Percentiles rank a stretch among this genome's conserved stretches.
Evolutionary conservation across 2,113 vertebrate genomes (phyloP).

Genomic region (Hystrix brachyura): DNA sequence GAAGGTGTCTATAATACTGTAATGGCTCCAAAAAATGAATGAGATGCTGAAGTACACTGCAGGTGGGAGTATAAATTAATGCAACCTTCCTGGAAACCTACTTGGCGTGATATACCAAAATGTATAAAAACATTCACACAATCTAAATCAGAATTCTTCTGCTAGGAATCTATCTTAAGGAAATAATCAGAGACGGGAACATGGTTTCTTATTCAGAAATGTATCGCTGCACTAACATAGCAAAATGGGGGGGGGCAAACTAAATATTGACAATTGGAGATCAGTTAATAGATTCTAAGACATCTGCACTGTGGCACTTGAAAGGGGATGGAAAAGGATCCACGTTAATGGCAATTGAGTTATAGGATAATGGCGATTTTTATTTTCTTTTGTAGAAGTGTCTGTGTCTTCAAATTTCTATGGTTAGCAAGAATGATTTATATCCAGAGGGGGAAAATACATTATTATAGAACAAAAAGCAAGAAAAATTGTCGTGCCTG

Average conservation of each 20-base stretch:
- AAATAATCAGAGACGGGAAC: conserved; percentile 75
- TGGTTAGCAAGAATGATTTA: conserved; percentile 14
- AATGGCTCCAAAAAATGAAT: conserved; percentile 1
- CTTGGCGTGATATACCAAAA: conserved; percentile 67
- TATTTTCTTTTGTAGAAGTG: conserved; percentile 44
- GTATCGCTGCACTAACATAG: conserved; percentile 53
- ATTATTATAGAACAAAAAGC: conserved; percentile 9
- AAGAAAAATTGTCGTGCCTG: neutral
- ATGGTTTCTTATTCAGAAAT: conserved; percentile 64
- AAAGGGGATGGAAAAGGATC: conserved; percentile 34
- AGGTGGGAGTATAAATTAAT: conserved; percentile 69
- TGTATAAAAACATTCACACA: conserved; percentile 75
- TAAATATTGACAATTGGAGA: conserved; percentile 1
- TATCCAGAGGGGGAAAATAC: neutral
- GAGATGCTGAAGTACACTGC: conserved; percentile 2
- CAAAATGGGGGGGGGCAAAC: neutral
- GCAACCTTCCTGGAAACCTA: conserved; percentile 63
- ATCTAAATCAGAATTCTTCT: conserved; percentile 63
- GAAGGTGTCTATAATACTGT: neutral
- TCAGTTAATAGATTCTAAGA: conserved; percentile 61
- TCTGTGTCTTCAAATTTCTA: neutral
- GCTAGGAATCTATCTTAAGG: conserved; percentile 68
- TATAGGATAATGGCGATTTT: conserved; percentile 41
- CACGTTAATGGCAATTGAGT: neutral
- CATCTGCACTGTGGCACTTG: conserved; percentile 9